Evolutionary conservation across 2,888 invertebrate genomes (phyloP), one percentile per base, ranked within the genome.

Genomic region (Lasioglossum villosulum): DNA sequence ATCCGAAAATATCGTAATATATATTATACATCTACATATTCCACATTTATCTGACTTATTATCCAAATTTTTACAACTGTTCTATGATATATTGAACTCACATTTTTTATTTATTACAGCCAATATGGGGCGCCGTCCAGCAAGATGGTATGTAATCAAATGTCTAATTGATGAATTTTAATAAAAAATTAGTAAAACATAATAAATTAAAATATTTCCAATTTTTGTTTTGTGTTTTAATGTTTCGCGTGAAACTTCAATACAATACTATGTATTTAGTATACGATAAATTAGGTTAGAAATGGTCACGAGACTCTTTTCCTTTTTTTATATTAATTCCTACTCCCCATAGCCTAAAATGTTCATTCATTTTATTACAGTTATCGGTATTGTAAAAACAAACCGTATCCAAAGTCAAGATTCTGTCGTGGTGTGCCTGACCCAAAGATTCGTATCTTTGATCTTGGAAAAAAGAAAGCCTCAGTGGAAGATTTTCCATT

Each of bases 351-450:
- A 48, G 42, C 10, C 4, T 8, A 2, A 79, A 37, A 10, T n/a
- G 19, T 79, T 48, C 14, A 0, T 48, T 10, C 48, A 27, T 63
- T 59, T 71, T 75, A 59, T 77, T 97, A 90, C 95, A 99, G 99
- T 96, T 99, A 99, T 96, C 98, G 99, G 91, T 99, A 99, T 95
- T 99, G 99, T 96, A 99, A 99, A 96, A 99, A 99, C 96, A 99
- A 99, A 96, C 99, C 99, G 12, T 99, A 99, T 95, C 99, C 99
- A 5, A 99, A 99, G 95, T 99, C 99, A 70, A 98, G 99, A 95
- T 99, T 99, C 96, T 99, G 99, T 96, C 98, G 99, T 96, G 99
- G 99, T 98, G 99, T 99, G 48, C 99, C 99, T 86, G 99, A 99
- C 95, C 97, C 99, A 0, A 99, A 99, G 96, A 99, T 99, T 95